Evolutionary conservation across 2,113 vertebrate species (phyloP), one percentile per base, ranked within the genome.

Genomic region (Corythornis vintsioides): DNA sequence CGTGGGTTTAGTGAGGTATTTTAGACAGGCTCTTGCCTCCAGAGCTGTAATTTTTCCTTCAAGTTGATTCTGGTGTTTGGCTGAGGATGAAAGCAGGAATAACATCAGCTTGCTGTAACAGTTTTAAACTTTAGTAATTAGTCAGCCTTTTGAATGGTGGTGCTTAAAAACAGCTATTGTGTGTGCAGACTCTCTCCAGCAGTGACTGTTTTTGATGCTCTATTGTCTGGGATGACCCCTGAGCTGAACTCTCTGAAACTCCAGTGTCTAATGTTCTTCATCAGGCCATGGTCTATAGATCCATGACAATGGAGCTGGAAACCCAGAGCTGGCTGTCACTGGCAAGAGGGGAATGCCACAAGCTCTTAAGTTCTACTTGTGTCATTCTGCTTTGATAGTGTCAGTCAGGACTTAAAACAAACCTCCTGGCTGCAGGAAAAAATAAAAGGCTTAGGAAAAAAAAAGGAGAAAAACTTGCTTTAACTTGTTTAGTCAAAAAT

Each of bases 111-210:
- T 93, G 87, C 94, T 93, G 91, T 91, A 96, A 96, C 93, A 95
- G 84, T 92, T 93, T 80, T 92, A 94, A 95, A 94, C 95, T 94
- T 93, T 94, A 93, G 94, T 93, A 95, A 95, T 96, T 96, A 96
- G 93, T 95, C 67, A 0, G 55, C 91, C 93, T 93, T 95, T 86
- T 90, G 92, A 95, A 86, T 83, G 56, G 48, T 86, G 56, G 79
- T 91, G 86, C 88, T 95, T 95, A 93, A 95, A 95, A 95, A 88
- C 92, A 88, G 86, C 94, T 81, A 95, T 96, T 95, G 94, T 96
- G 72, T 78, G 4, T 86, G 83, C 85, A 91, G 83, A 88, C 93
- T 91, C 90, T 95, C 85, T 96, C 94, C 95, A 95, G 92, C 95
- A 94, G 95, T 83, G 94, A 88, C 94, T 95, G 95, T 95, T 95